These are phyloP conservation scores for Falcunculus frontatus DNA, from an alignment of 2,113 vertebrate species.

Conservation along the genomic window DNA sequence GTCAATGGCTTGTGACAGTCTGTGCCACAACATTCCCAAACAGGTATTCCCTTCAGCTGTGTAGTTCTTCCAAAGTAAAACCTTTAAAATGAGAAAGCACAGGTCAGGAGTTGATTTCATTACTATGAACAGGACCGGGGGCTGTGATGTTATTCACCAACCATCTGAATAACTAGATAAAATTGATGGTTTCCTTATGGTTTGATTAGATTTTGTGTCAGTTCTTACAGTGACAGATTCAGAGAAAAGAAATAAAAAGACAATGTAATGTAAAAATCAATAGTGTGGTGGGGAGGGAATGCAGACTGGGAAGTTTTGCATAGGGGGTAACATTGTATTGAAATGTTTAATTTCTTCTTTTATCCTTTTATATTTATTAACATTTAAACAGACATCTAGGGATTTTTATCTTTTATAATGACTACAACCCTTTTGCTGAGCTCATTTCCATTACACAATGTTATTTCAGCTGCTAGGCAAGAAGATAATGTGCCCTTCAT, in stretches of 20 bases:
- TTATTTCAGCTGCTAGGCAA: constrained; percentile 57
- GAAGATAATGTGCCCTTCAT: constrained; percentile 42
- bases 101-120: constrained; percentile 37
- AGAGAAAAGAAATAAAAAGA: constrained; percentile 62
- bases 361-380: constrained; percentile 47
- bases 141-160: constrained; percentile 46
- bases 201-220: constrained; percentile 68
- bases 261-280: constrained; percentile 69
- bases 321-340: neutral
- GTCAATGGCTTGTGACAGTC: neutral
- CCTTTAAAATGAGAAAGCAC: neutral
- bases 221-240: constrained; percentile 57
- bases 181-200: constrained; percentile 57
- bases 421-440: constrained; percentile 32
- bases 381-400: constrained; percentile 43
- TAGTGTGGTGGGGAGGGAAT: neutral
- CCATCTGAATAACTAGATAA: constrained; percentile 61
- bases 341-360: constrained; percentile 19
- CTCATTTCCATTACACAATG: constrained; percentile 53
- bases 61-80: constrained; percentile 12
- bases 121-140: constrained; percentile 9
- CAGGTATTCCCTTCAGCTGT: neutral
- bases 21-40: neutral
- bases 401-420: constrained; percentile 50
- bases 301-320: constrained; percentile 24